phyloP scores from a whole-genome alignment of 2,888 invertebrate species.

The Leuctra nigra region DNA sequence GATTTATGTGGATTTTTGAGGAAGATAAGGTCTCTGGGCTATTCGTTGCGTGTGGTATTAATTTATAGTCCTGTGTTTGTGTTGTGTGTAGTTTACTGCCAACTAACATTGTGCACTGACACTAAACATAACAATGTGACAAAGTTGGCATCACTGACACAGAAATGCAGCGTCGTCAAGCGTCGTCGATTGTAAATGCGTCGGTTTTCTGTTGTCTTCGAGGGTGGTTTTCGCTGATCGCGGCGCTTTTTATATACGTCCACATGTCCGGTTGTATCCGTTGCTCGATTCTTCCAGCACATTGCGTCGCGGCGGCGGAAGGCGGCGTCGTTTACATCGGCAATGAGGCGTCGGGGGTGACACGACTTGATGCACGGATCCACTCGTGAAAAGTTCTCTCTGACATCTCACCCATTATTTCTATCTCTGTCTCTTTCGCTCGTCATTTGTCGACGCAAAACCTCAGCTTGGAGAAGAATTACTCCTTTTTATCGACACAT shows the following conservation, averaged over 20 bases:
- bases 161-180: too few relatives aligned
- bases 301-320: slow-evolving; percentile 16
- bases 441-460: too few relatives aligned
- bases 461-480: too few relatives aligned
- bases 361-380: neutral
- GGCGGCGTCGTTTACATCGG: slow-evolving; percentile 19
- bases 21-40: neutral
- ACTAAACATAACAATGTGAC: too few relatives aligned
- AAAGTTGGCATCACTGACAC: neutral
- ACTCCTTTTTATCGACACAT: neutral
- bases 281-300: slow-evolving; percentile 16
- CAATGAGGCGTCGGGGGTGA: slow-evolving; percentile 17
- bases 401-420: too few relatives aligned
- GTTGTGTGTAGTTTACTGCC: too few relatives aligned
- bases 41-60: neutral
- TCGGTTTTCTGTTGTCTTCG: neutral
- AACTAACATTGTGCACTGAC: too few relatives aligned
- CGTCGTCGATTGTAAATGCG: too few relatives aligned
- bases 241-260: neutral
- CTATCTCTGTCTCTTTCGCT: too few relatives aligned
- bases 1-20: slow-evolving; percentile 1
- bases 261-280: neutral
- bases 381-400: too few relatives aligned
- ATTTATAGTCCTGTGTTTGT: neutral
- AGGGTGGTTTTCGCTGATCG: neutral